Conservation (phyloP, 2,888 invertebrate genomes). For the Salticus scenicus region DNA sequence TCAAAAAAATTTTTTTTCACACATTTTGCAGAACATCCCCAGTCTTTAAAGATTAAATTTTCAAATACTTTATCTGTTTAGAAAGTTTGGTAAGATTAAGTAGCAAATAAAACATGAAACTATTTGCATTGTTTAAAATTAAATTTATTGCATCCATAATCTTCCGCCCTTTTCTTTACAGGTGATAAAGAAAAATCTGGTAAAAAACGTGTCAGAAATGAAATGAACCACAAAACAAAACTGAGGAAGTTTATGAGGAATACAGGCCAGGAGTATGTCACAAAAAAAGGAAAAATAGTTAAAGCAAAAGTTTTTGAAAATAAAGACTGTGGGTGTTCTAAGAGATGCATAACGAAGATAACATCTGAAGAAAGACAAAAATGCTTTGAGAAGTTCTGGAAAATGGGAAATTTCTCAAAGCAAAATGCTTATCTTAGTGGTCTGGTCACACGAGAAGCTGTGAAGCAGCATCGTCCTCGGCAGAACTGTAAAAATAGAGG, state of each 20-base stretch:
- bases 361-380: conserved; percentile 48
- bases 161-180: conserved; percentile 60
- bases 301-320: conserved; percentile 56
- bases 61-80: too few relatives aligned
- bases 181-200: conserved; percentile 64
- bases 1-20: too few relatives aligned
- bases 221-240: conserved; percentile 68
- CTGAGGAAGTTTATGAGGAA: conserved; percentile 56
- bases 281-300: conserved; percentile 58
- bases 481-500: conserved; percentile 53
- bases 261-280: conserved; percentile 61
- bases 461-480: conserved; percentile 58
- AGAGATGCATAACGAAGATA: conserved; percentile 44
- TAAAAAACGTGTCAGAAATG: conserved; percentile 68
- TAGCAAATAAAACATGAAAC: too few relatives aligned
- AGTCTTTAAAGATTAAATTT: too few relatives aligned
- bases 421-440: conserved; percentile 66
- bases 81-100: too few relatives aligned
- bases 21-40: too few relatives aligned
- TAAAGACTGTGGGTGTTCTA: conserved; percentile 62
- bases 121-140: too few relatives aligned
- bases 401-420: conserved; percentile 63
- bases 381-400: conserved; percentile 63
- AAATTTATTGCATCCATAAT: conserved; percentile 17
- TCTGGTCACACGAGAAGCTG: conserved; percentile 56